A percentile compares a stretch with the other conserved stretches of the same genome.
These are phyloP conservation scores for Pyrrhosoma nymphula DNA, from an alignment of 2,888 invertebrate genomes.

Conservation along the genomic window DNA sequence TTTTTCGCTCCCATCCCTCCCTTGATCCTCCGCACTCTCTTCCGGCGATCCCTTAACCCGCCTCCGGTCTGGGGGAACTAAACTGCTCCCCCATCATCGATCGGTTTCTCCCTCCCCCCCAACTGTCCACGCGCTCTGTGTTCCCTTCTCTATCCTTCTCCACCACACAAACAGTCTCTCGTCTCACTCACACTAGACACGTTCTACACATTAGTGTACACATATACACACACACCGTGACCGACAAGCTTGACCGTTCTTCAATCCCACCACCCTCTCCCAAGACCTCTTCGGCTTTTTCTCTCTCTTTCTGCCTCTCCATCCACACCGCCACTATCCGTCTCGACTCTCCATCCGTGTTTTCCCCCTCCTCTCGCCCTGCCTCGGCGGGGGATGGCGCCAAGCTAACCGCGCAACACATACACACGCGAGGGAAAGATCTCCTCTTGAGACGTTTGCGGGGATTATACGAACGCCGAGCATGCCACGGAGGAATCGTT, in stretches of 20 bases:
- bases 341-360: neutral
- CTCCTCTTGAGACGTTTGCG: too few relatives aligned
- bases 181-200: slow-evolving; percentile 26
- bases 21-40: neutral
- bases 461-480: neutral
- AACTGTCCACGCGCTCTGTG: slow-evolving; percentile 45
- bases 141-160: neutral
- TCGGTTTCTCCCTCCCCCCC: neutral
- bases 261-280: neutral
- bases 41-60: slow-evolving; percentile 39
- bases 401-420: neutral
- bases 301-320: neutral
- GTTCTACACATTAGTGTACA: neutral
- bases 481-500: neutral
- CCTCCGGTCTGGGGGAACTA: slow-evolving; percentile 30
- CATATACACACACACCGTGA: neutral
- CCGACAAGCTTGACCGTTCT: slow-evolving; percentile 28
- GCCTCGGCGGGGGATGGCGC: neutral
- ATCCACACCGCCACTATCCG: neutral
- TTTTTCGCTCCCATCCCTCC: neutral
- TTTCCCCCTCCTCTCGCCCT: neutral
- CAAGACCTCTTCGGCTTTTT: neutral
- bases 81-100: slow-evolving; percentile 25
- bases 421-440: neutral
- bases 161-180: slow-evolving; percentile 9